A percentile compares a stretch with the other conserved stretches of the same genome.
Conservation (phyloP, 2,888 invertebrate species). For the Athalia rosae region DNA sequence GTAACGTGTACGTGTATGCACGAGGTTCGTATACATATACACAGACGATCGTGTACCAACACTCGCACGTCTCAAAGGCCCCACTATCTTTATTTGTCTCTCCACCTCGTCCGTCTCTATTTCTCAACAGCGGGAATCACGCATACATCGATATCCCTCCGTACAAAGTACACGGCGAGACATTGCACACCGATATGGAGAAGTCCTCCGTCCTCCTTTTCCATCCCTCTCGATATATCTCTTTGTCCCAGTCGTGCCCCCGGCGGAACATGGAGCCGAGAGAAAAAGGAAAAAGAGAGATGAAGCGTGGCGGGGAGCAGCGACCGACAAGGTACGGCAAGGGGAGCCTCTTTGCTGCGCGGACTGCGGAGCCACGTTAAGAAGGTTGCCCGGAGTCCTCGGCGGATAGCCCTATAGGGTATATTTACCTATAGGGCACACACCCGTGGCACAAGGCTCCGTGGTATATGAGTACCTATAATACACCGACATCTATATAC, state of each 20-base stretch:
- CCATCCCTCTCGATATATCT: not conserved
- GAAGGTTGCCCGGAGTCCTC: constrained; percentile 1
- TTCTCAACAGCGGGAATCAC: not conserved
- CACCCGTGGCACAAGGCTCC: no score
- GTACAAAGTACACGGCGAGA: not conserved
- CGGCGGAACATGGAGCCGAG: not conserved
- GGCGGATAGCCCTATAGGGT: no score
- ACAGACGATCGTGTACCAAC: not conserved
- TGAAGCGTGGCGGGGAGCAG: not conserved
- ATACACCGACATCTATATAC: not conserved
- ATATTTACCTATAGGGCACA: no score
- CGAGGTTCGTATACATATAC: not conserved
- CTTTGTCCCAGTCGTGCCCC: constrained; percentile 28
- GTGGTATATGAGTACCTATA: no score
- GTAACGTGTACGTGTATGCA: constrained; percentile 4
- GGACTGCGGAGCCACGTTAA: constrained; percentile 32
- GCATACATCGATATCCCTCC: not conserved
- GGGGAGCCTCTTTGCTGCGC: constrained; percentile 23
- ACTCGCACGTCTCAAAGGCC: no score
- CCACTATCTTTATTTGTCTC: not conserved
- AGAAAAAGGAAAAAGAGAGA: not conserved
- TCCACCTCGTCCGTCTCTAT: not conserved
- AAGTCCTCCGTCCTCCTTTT: not conserved
- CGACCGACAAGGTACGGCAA: constrained; percentile 18
- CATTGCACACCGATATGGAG: not conserved